Base-by-base conservation (phyloP, 1,140 invertebrate genomes). In the Drosophila murphyi region DNA sequence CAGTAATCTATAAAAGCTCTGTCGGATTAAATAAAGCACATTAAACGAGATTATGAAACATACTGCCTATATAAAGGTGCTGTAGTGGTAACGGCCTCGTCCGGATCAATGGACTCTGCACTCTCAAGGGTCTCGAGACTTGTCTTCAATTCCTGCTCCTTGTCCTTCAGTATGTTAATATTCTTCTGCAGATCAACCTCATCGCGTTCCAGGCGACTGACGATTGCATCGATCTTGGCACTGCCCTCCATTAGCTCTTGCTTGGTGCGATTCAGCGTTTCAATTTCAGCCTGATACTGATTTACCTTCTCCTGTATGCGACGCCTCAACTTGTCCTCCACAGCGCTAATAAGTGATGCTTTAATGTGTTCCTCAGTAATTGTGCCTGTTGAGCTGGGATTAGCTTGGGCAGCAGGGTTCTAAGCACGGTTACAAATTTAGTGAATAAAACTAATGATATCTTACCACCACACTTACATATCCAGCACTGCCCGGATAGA, bases 21-120 rank as follows among this genome's bases (percentile, higher is more conserved):
- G 20, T 20, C 8, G 8, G 3, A 12, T 65, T 60, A 59, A 3
- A 28, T 4, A 31, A 0, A 10, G 3, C 7, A 29, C 8, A 3
- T 0, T 47, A 10, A 47, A 59, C 20, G 20, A 32, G 3, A 29
- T 7, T 2, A 3, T 10, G 52, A 54, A 12, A 94, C 94, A 93
- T 92, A 96, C 95, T 99, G 99, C 94, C 97, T 98, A 92, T 99
- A 99, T 34, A 99, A 93, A 2, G 99, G 98, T 47, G 98, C 97
- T 65, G 98, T 98, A 4, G 98, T 98, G 29, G 97, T 97, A 60
- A 99, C 98, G 69, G 98, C 98, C 92, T 99, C 98, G 93, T 99
- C 99, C 55, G 99, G 96, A 93, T 98, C 97, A 80, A 99, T 96
- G 50, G 94, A 95, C 83, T 95, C 96, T 76, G 97, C 95, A 67